Evolutionary conservation across 2,113 vertebrate species (phyloP).

Genomic region (Coreoperca whiteheadi): DNA sequence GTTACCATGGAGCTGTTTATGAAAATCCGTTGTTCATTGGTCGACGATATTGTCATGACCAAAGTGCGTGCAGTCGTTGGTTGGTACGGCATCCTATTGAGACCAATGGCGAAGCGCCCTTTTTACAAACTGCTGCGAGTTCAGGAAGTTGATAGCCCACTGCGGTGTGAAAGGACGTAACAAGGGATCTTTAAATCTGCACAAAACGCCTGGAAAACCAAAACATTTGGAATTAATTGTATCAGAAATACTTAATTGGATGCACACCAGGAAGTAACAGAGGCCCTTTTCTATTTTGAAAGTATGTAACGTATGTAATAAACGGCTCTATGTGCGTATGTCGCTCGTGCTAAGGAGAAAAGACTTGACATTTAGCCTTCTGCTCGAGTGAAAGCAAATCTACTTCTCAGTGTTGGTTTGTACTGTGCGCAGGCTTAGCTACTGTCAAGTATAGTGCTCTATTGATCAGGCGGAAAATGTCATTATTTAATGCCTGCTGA

Average conservation of each 20-base stretch:
- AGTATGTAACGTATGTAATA: constrained; percentile 13
- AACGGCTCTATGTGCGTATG: neutral
- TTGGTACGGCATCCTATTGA: neutral
- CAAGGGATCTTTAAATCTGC: constrained; percentile 58
- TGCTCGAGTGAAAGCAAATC: neutral
- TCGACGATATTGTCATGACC: neutral
- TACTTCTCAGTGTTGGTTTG: neutral
- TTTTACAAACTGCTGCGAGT: constrained; percentile 80
- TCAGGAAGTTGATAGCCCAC: constrained; percentile 75
- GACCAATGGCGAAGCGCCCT: constrained; percentile 80
- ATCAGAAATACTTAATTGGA: neutral
- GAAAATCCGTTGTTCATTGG: constrained; percentile 67
- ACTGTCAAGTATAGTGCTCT: neutral
- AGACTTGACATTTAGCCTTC: neutral
- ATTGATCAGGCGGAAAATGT: neutral
- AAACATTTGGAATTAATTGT: neutral
- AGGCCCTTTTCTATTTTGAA: neutral
- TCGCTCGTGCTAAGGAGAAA: constrained; percentile 15
- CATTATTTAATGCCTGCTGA: neutral
- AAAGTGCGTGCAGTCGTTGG: constrained; percentile 60
- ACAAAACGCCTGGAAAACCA: constrained; percentile 26
- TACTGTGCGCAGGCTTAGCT: neutral
- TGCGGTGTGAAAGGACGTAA: constrained; percentile 14
- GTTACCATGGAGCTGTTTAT: constrained; percentile 80
- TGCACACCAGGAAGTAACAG: neutral